phyloP scores from a whole-genome alignment of 2,113 vertebrate species.

The Paralichthys olivaceus region DNA sequence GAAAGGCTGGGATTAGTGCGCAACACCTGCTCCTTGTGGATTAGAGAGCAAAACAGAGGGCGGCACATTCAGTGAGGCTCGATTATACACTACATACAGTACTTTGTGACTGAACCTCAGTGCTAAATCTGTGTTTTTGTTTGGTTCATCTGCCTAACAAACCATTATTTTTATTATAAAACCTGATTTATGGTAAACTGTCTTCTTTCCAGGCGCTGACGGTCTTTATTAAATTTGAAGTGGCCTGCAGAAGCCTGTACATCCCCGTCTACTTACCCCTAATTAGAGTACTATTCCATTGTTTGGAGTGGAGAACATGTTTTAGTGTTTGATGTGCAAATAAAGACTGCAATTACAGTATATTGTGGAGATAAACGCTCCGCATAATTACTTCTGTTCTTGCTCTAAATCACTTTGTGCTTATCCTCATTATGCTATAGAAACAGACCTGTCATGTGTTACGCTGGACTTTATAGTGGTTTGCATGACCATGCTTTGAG shows the following conservation, averaged over 20 bases:
- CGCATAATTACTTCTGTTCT: conserved; percentile 47
- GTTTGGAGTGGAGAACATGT: conserved; percentile 26
- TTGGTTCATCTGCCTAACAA: conserved; percentile 8
- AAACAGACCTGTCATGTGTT: conserved; percentile 38
- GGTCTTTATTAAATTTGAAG: conserved; percentile 33
- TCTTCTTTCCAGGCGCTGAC: background rate
- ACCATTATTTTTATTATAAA: conserved; percentile 10
- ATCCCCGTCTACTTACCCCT: conserved; percentile 4
- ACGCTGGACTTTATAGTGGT: conserved; percentile 12
- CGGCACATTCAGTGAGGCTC: conserved; percentile 27
- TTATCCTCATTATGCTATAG: conserved; percentile 44
- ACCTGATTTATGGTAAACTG: conserved; percentile 31
- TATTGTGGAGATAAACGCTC: conserved; percentile 54
- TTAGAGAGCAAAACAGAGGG: conserved; percentile 62
- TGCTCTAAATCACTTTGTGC: conserved; percentile 44
- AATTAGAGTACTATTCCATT: conserved; percentile 32
- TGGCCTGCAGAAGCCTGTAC: background rate
- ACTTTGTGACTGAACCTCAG: background rate
- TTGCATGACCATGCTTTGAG: conserved; percentile 35
- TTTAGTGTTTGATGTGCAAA: conserved; percentile 63
- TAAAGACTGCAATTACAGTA: conserved; percentile 59
- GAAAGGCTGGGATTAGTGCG: conserved; percentile 73
- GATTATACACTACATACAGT: conserved; percentile 9
- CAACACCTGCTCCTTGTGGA: conserved; percentile 77
- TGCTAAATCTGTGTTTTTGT: background rate